Evolutionary conservation across 1,140 invertebrate genomes (phyloP).

Genomic region (Acarapis woodi): DNA sequence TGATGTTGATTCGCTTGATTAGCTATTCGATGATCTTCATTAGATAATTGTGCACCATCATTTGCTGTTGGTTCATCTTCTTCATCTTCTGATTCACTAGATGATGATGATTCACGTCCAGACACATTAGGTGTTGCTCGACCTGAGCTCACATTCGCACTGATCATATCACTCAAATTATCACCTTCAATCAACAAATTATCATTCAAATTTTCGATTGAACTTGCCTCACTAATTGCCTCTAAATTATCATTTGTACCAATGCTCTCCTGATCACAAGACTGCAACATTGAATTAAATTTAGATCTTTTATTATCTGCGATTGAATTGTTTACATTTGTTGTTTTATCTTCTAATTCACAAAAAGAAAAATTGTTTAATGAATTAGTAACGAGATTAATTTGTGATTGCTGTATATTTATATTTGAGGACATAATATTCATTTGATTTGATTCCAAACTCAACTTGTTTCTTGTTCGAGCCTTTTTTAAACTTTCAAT

Average conservation of each 20-base stretch:
- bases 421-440: not conserved
- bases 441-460: slow-evolving; percentile 11
- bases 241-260: slow-evolving; percentile 69
- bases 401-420: too few relatives aligned
- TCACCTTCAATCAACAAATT: slow-evolving; percentile 76
- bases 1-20: not conserved
- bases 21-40: too few relatives aligned
- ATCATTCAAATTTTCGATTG: slow-evolving; percentile 54
- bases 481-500: slow-evolving; percentile 15
- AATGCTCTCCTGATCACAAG: slow-evolving; percentile 54
- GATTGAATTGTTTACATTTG: too few relatives aligned
- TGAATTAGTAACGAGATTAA: too few relatives aligned
- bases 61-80: not conserved
- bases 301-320: too few relatives aligned
- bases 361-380: too few relatives aligned
- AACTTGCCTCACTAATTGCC: slow-evolving; percentile 72
- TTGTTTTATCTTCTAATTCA: too few relatives aligned
- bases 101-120: slow-evolving; percentile 73
- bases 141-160: slow-evolving; percentile 51
- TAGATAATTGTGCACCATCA: not conserved
- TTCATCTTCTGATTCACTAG: slow-evolving; percentile 24
- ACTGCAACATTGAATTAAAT: slow-evolving; percentile 18
- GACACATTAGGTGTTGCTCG: slow-evolving; percentile 63
- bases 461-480: slow-evolving; percentile 13
- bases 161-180: slow-evolving; percentile 79